Percentiles rank a stretch among this genome's conserved stretches.
Conservation (phyloP, 2,113 vertebrate genomes). For the zebrafish (Danio rerio) region GRCz12tu NC_133192.1:23960501-23961000, state of each 20-base stretch:
- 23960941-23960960: background rate
- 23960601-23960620: no score
- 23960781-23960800: background rate
- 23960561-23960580: no score
- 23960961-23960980: background rate
- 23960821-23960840: background rate
- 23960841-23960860: conserved; percentile 24
- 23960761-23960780: background rate
- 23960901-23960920: conserved; percentile 7
- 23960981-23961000: background rate
- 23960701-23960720: background rate
- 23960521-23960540: no score
- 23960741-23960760: background rate
- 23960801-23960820: background rate
- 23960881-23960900: background rate
- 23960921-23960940: conserved; percentile 26
- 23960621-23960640: no score
- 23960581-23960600: no score
- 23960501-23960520: no score
- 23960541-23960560: no score
- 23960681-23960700: background rate
- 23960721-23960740: background rate
- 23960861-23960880: background rate
- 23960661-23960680: background rate
- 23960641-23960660: no score